Percentiles rank a stretch among this genome's conserved stretches.
Conservation (phyloP, 2,888 invertebrate genomes). For the Atherix ibis region DNA sequence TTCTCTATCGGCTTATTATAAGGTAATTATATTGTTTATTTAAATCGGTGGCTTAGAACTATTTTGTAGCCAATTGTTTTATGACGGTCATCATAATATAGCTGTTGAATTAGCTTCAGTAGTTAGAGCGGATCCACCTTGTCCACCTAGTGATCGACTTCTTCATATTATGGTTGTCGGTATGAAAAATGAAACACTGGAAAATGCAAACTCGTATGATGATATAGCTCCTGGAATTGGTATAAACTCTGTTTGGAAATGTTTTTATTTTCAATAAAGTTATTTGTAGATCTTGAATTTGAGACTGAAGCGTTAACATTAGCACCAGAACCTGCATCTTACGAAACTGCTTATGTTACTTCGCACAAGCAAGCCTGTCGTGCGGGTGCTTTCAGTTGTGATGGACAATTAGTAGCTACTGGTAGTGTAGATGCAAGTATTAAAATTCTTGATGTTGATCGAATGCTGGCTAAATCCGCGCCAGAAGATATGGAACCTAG, state of each 20-base stretch:
- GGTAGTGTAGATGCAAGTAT: constrained; percentile 98
- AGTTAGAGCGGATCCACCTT: constrained; percentile 82
- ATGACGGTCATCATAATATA: constrained; percentile 91
- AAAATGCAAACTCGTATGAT: constrained; percentile 35
- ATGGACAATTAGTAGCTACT: constrained; percentile 92
- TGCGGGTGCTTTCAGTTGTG: constrained; percentile 87
- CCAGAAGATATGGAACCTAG: constrained; percentile 74
- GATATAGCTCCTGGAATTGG: constrained; percentile 28
- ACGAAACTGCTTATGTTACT: constrained; percentile 98
- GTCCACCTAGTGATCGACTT: constrained; percentile 89
- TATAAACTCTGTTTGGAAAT: background rate
- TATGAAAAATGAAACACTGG: constrained; percentile 65
- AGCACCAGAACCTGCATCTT: constrained; percentile 91
- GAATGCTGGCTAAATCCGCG: constrained; percentile 96
- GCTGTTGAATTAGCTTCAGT: constrained; percentile 71
- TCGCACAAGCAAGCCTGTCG: constrained; percentile 94
- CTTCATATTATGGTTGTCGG: constrained; percentile 75
- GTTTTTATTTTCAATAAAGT: background rate
- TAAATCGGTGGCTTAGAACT: background rate
- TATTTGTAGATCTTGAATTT: constrained; percentile 67
- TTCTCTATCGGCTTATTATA: constrained; percentile 80
- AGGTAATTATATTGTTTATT: constrained; percentile 43
- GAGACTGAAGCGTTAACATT: constrained; percentile 87
- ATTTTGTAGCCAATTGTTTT: constrained; percentile 75
- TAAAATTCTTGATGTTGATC: constrained; percentile 96